Evolutionary conservation across 2,888 invertebrate genomes (phyloP).

Genomic region (Macrosoma leucophasiata): DNA sequence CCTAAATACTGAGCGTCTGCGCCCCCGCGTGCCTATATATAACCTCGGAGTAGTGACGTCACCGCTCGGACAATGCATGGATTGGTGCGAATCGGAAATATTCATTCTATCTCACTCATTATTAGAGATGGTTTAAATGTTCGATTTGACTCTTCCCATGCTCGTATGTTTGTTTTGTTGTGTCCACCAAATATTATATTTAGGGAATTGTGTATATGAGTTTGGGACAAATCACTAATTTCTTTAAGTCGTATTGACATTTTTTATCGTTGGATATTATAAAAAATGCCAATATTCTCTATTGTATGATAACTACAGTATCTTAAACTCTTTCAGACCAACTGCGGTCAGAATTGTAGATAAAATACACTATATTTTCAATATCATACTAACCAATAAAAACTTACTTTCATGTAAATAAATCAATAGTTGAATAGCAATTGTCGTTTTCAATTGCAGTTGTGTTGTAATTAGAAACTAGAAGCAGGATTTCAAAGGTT

Average conservation of each 20-base stretch:
- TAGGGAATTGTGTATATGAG: slow-evolving; percentile 8
- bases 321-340: too few species aligned
- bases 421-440: slow-evolving; percentile 10
- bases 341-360: too few species aligned
- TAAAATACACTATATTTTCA: slow-evolving; percentile 55
- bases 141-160: too few species aligned
- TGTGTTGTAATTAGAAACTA: slow-evolving; percentile 2
- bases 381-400: slow-evolving; percentile 68
- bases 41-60: slow-evolving; percentile 17
- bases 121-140: too few species aligned
- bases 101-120: too few species aligned
- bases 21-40: slow-evolving; percentile 30
- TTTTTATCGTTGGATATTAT: too few species aligned
- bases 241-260: too few species aligned
- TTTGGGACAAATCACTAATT: slow-evolving; percentile 22
- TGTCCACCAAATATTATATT: slow-evolving; percentile 24
- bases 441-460: slow-evolving; percentile 11
- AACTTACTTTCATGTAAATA: slow-evolving; percentile 36
- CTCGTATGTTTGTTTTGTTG: too few species aligned
- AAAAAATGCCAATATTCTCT: too few species aligned
- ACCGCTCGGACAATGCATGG: too few species aligned
- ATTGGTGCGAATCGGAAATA: too few species aligned
- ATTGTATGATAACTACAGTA: too few species aligned
- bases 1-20: slow-evolving; percentile 57
- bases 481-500: slow-evolving; percentile 10